Percentiles rank a stretch among this genome's conserved stretches.
Conservation (phyloP, 2,113 vertebrate species). For the Mus spicilegus region DNA sequence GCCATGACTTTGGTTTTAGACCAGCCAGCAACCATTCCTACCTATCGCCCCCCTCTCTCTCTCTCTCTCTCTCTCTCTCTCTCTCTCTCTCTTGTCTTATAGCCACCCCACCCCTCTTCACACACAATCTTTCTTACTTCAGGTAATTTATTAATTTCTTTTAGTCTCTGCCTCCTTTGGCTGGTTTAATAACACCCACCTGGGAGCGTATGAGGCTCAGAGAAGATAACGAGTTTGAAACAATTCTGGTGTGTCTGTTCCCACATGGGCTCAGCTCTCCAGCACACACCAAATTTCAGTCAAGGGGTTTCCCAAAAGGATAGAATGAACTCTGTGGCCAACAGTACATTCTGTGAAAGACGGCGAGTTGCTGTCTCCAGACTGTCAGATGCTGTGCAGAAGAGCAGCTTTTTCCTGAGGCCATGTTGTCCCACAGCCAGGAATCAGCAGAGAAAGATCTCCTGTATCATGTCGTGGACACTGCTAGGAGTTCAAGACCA, state of each 20-base stretch:
- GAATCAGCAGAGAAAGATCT: background rate
- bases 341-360: background rate
- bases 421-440: background rate
- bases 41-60: too few relatives aligned
- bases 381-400: too few relatives aligned
- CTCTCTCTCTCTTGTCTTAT: too few relatives aligned
- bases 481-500: background rate
- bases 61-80: too few relatives aligned
- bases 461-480: background rate
- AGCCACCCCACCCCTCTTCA: too few relatives aligned
- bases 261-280: background rate
- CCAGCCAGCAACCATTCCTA: too few relatives aligned
- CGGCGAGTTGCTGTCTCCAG: background rate
- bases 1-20: background rate
- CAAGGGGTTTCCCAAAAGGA: background rate
- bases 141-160: background rate
- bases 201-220: background rate
- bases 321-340: background rate
- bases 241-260: background rate
- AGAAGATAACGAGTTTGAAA: background rate
- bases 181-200: background rate
- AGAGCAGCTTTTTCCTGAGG: background rate
- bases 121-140: background rate
- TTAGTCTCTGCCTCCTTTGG: background rate
- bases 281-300: background rate